Conservation (phyloP, 2,797 vertebrate species). For the Phoeniculus purpureus region DNA sequence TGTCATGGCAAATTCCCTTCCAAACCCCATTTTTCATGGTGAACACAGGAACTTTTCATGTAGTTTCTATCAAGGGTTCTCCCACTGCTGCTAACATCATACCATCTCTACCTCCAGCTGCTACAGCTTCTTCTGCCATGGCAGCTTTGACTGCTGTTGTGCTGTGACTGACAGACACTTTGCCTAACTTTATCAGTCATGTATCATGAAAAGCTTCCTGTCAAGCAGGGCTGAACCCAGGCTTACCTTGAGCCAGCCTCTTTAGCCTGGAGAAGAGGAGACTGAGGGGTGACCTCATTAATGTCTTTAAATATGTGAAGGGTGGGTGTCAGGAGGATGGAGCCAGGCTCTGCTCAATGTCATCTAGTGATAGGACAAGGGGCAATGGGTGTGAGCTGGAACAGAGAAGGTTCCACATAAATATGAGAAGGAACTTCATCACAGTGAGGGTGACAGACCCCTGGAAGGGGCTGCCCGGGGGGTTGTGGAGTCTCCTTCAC, state of each 20-base stretch:
- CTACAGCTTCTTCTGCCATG: not conserved
- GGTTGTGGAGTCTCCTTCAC: too few species aligned
- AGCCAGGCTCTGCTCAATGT: too few species aligned
- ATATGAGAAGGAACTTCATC: too few species aligned
- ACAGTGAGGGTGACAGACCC: too few species aligned
- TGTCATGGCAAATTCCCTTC: not conserved
- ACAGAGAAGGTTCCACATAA: too few species aligned
- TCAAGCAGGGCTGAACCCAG: not conserved
- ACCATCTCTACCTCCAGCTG: not conserved
- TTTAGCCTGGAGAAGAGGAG: too few species aligned
- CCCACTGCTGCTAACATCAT: not conserved
- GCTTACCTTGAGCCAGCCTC: not conserved
- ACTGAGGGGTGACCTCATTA: too few species aligned
- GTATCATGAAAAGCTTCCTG: not conserved
- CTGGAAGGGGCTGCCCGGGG: too few species aligned
- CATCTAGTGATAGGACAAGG: too few species aligned
- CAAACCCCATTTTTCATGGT: not conserved
- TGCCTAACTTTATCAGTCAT: not conserved
- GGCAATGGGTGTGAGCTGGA: too few species aligned
- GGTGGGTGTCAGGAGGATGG: too few species aligned
- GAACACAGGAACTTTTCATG: not conserved
- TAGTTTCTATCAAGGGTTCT: not conserved
- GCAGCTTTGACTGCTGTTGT: rapidly evolving
- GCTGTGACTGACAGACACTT: not conserved
- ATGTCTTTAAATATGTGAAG: too few species aligned